These are phyloP conservation scores for Porphyrio hochstetteri DNA, from an alignment of 2,113 vertebrate genomes.

Conservation along the genomic window DNA sequence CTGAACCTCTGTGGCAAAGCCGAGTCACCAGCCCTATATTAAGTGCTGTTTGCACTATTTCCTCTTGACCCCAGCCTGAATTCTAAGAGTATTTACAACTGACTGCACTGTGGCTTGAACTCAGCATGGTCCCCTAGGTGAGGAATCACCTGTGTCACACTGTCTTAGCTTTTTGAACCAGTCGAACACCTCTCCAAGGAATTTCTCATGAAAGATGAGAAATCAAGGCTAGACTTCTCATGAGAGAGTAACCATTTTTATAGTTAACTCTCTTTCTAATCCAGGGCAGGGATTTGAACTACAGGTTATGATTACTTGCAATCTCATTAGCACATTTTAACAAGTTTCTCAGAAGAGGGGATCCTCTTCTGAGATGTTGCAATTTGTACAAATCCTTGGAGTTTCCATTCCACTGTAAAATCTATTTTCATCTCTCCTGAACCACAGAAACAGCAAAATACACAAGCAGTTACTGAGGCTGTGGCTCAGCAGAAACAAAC, in stretches of 20 bases:
- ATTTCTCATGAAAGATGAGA: background rate
- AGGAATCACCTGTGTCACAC: background rate
- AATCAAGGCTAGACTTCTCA: background rate
- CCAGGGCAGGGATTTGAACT: background rate
- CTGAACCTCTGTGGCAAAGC: background rate
- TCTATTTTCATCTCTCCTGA: background rate
- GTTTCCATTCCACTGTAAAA: background rate
- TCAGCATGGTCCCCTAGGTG: background rate
- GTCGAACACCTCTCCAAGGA: background rate
- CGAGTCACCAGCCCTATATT: background rate
- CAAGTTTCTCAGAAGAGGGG: too few relatives aligned
- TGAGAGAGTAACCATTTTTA: background rate
- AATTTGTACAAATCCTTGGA: background rate
- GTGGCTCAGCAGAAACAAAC: background rate
- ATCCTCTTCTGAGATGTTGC: background rate
- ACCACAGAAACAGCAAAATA: background rate
- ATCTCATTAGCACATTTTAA: background rate
- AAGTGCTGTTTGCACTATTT: background rate
- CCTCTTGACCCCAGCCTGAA: background rate
- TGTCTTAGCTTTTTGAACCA: background rate
- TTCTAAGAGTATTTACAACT: background rate
- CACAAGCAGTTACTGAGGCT: background rate
- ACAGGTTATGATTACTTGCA: background rate
- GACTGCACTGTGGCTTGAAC: background rate
- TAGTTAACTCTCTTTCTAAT: background rate